phyloP scores from a whole-genome alignment of 2,797 vertebrate species.

The Rhinella marina region DNA sequence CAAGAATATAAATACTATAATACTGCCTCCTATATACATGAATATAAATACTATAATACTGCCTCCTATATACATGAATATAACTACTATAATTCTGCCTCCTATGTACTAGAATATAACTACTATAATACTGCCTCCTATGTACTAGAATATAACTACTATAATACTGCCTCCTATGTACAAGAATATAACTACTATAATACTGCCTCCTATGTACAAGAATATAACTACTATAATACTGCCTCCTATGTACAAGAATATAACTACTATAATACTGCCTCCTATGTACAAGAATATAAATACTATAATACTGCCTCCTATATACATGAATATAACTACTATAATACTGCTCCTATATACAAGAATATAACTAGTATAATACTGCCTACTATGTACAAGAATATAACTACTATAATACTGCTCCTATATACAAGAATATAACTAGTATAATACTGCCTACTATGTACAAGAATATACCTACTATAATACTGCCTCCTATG shows the following conservation, averaged over 20 bases:
- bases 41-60: conserved; percentile 4
- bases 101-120: neutral
- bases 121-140: neutral
- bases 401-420: conserved; percentile 14
- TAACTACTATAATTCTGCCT: neutral
- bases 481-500: neutral
- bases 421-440: neutral
- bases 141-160: neutral
- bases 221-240: neutral
- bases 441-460: neutral
- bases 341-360: neutral
- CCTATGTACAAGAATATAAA: neutral
- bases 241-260: conserved; percentile 7
- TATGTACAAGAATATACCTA: neutral
- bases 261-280: conserved; percentile 3
- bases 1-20: conserved; percentile 8
- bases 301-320: neutral
- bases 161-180: neutral
- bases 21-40: neutral
- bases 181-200: conserved; percentile 16
- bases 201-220: neutral
- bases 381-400: neutral
- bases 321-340: neutral
- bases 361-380: conserved; percentile 1
- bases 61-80: neutral